Base-by-base conservation (phyloP, 2,113 vertebrate genomes). In the Setophaga coronata region DNA sequence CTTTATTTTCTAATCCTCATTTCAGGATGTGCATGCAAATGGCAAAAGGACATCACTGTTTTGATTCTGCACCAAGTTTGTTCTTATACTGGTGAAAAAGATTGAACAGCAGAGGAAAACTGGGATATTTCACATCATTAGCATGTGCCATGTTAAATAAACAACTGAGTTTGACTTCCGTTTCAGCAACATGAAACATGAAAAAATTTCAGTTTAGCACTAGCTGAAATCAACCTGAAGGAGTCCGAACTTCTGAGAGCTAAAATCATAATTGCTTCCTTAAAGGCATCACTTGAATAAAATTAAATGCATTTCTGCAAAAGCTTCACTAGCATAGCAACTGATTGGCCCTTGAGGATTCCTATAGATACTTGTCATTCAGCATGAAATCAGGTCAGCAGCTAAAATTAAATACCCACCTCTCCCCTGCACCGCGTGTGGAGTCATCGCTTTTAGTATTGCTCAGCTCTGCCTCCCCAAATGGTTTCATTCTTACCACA, bases 341-440 rank as follows among this genome's bases (percentile, higher is more conserved):
- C 96, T 95, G 96, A 98, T 97, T 96, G 93, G 89, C 87, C 94
- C 91, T 95, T 92, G 93, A 97, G 97, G 92, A 93, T 96, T 97
- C 91, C 81, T 96, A 82, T 57, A 95, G 91, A 89, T 96, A 94
- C 96, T 95, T 94, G 94, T 97, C 96, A 97, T 98, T 98, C 95
- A 94, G 66, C 92, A 92, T 82, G 96, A 97, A 98, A 98, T 97
- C 98, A 96, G 97, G 98, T 98, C 98, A 98, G 94, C 94, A 96
- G 94, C 98, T 98, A 98, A 98, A 98, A 97, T 98, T 92, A 98
- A 97, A 93, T 82, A 96, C 87, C 80, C 90, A 83, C 92, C 79
- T 97, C 95, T 92, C 89, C 81, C 92, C 87, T 91, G 87, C 93
- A 93, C 87, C 9, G 58, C 94, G n/a, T 78, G 93, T 84, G 77